Conservation (phyloP, 2,113 vertebrate species). For the Stigmatopora argus region DNA sequence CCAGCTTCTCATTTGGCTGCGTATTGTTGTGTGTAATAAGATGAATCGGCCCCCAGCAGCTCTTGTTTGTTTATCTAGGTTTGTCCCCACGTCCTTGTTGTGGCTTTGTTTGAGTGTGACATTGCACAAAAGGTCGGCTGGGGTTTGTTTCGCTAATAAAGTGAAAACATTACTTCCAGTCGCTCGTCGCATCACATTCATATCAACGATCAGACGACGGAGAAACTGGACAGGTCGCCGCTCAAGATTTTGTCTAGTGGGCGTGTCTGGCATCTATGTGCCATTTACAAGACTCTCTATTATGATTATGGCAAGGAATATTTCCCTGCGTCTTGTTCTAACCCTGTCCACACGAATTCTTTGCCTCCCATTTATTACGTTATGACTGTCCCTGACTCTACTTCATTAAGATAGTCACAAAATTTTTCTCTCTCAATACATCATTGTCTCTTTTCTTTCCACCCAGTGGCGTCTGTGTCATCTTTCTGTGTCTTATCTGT, state of each 20-base stretch:
- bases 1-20: constrained; percentile 65
- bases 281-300: constrained; percentile 10
- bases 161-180: constrained; percentile 28
- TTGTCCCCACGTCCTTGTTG: constrained; percentile 4
- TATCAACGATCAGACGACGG: constrained; percentile 23
- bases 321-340: constrained; percentile 16
- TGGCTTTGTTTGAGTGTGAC: constrained; percentile 10
- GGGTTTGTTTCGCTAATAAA: constrained; percentile 25
- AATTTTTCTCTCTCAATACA: constrained; percentile 16
- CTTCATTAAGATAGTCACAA: constrained; percentile 34
- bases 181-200: constrained; percentile 14
- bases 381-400: constrained; percentile 12
- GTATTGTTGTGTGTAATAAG: constrained; percentile 65
- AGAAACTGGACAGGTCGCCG: constrained; percentile 24
- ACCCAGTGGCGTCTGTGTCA: constrained; percentile 5
- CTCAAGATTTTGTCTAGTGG: constrained; percentile 13
- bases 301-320: constrained; percentile 24
- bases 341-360: constrained; percentile 4
- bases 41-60: constrained; percentile 51
- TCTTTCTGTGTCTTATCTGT: constrained; percentile 28
- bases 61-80: constrained; percentile 45
- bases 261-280: constrained; percentile 22
- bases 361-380: constrained; percentile 20
- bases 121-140: constrained; percentile 18
- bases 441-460: constrained; percentile 22